Percentiles rank a stretch among this genome's conserved stretches.
Evolutionary conservation across 2,888 invertebrate species (phyloP).

Genomic region (Capitulum mitella): DNA sequence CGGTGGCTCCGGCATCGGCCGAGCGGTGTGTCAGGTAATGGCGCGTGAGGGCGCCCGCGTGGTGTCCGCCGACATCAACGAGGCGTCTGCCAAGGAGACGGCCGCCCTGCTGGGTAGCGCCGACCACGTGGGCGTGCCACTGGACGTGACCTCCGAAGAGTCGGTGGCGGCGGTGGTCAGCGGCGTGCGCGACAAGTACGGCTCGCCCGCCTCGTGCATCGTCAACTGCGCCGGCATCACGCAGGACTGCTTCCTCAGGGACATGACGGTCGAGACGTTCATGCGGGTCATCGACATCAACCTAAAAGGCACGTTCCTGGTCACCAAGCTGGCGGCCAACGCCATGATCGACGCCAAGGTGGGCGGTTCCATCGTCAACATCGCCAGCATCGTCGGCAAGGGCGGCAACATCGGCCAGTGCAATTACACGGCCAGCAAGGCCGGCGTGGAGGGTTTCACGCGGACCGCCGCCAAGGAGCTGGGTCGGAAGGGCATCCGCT

Average conservation of each 20-base stretch:
- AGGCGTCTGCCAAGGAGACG: slow-evolving; percentile 10
- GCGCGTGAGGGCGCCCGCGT: slow-evolving; percentile 16
- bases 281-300: slow-evolving; percentile 32
- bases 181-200: slow-evolving; percentile 34
- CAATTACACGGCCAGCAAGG: slow-evolving; percentile 49
- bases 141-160: slow-evolving; percentile 48
- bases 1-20: slow-evolving; percentile 48
- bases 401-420: slow-evolving; percentile 47
- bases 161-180: slow-evolving; percentile 42
- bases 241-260: not conserved
- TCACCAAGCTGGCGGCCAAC: slow-evolving; percentile 46
- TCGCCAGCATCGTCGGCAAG: slow-evolving; percentile 48
- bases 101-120: not conserved
- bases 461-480: slow-evolving; percentile 47
- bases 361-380: slow-evolving; percentile 49
- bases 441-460: slow-evolving; percentile 48
- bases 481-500: slow-evolving; percentile 46
- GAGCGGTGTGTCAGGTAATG: slow-evolving; percentile 43
- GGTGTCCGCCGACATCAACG: not conserved
- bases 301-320: slow-evolving; percentile 47
- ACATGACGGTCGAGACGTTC: slow-evolving; percentile 41
- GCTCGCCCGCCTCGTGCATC: slow-evolving; percentile 47
- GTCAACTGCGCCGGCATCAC: slow-evolving; percentile 49
- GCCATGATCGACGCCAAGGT: slow-evolving; percentile 47
- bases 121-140: slow-evolving; percentile 37